These are phyloP conservation scores for Glossophaga mutica DNA, from an alignment of 2,797 vertebrate genomes.

Conservation along the genomic window DNA sequence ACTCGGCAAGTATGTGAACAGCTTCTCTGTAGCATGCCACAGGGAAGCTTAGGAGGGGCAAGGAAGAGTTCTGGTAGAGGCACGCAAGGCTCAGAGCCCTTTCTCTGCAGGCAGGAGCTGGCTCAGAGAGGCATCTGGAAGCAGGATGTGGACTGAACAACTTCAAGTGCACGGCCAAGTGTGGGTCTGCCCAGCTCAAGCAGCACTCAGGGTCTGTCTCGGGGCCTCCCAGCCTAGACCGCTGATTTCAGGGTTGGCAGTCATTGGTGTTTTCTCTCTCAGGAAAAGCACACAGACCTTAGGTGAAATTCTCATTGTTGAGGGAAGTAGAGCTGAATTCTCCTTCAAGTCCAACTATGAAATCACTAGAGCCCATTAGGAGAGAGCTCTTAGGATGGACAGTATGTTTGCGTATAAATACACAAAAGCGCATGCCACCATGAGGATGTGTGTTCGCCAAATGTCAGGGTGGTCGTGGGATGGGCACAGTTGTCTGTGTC, in stretches of 20 bases:
- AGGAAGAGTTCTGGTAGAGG: slow-evolving; percentile 26
- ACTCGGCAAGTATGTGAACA: slow-evolving; percentile 74
- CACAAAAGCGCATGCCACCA: neutral
- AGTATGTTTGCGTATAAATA: neutral
- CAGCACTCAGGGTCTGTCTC: neutral
- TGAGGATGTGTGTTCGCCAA: rapidly evolving
- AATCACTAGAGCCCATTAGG: neutral
- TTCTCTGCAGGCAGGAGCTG: neutral
- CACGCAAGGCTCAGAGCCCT: neutral
- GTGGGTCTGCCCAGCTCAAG: neutral
- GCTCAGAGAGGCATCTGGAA: neutral
- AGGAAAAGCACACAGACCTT: neutral
- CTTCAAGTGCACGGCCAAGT: neutral
- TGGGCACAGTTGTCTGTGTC: neutral
- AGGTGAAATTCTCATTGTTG: neutral
- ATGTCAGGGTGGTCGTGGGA: rapidly evolving
- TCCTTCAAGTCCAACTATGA: neutral
- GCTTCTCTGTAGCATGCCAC: slow-evolving; percentile 67
- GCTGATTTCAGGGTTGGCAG: neutral
- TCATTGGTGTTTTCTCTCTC: neutral
- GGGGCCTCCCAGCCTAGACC: neutral
- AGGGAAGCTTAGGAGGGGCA: slow-evolving; percentile 48
- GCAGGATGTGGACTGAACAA: neutral
- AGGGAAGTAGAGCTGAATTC: neutral
- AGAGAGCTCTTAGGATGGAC: neutral